A percentile compares a stretch with the other conserved stretches of the same genome.
Conservation (phyloP, 1,140 invertebrate species). For the Eulimnadia texana region DNA sequence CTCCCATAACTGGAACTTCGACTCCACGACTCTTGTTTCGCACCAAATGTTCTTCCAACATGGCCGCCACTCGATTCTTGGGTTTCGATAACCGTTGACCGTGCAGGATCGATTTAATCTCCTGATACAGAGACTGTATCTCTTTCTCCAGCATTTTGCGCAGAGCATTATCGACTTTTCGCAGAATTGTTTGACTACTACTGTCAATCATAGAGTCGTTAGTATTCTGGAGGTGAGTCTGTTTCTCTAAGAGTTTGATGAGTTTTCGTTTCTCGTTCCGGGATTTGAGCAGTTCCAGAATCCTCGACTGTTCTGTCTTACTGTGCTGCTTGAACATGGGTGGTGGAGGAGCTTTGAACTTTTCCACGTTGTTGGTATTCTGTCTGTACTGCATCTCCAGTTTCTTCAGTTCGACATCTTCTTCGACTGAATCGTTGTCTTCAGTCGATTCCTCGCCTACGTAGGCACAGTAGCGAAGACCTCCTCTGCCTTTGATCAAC, state of each 20-base stretch:
- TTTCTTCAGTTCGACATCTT: slow-evolving; percentile 5
- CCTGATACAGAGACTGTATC: slow-evolving; percentile 6
- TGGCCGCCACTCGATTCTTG: background rate
- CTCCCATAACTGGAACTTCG: background rate
- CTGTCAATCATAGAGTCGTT: background rate
- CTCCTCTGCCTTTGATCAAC: slow-evolving; percentile 55
- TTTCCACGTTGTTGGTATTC: background rate
- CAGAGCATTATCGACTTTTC: slow-evolving; percentile 7
- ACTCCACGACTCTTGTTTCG: background rate
- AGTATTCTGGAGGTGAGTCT: background rate
- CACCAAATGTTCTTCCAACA: background rate
- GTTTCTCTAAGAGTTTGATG: slow-evolving; percentile 4
- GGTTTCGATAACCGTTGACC: background rate
- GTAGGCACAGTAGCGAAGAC: slow-evolving; percentile 60
- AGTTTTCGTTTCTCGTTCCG: slow-evolving; percentile 2
- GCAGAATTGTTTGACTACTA: too few relatives aligned
- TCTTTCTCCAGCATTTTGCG: slow-evolving; percentile 13
- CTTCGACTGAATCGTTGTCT: slow-evolving; percentile 36
- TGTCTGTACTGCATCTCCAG: slow-evolving; percentile 1
- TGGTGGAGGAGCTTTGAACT: background rate
- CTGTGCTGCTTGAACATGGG: slow-evolving; percentile 8
- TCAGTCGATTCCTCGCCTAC: slow-evolving; percentile 61
- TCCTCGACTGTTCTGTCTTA: background rate
- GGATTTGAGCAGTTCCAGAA: background rate
- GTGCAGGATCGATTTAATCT: slow-evolving; percentile 9